phyloP scores from a whole-genome alignment of 2,113 vertebrate species.

The Albula goreensis region DNA sequence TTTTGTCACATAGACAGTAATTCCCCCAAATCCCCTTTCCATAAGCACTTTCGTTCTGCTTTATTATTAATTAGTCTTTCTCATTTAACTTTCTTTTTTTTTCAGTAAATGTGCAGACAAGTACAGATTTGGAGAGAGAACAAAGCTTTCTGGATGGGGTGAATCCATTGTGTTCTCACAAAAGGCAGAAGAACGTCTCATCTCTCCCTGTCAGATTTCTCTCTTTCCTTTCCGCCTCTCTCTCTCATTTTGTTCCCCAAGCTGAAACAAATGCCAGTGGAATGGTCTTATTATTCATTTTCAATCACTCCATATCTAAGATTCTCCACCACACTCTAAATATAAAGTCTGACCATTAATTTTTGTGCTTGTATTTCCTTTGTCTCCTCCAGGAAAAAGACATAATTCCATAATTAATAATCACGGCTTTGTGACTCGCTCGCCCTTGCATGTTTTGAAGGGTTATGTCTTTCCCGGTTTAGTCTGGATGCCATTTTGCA shows the following conservation, averaged over 20 bases:
- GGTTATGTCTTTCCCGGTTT: background rate
- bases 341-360: slow-evolving; percentile 45
- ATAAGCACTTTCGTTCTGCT: slow-evolving; percentile 42
- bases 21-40: slow-evolving; percentile 45
- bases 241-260: slow-evolving; percentile 55
- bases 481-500: background rate
- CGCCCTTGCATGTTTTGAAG: background rate
- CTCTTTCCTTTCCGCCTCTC: slow-evolving; percentile 50
- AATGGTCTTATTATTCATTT: slow-evolving; percentile 28
- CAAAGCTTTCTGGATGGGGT: slow-evolving; percentile 53
- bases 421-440: background rate
- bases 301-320: slow-evolving; percentile 33
- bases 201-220: slow-evolving; percentile 48
- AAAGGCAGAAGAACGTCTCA: slow-evolving; percentile 48
- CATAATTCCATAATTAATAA: slow-evolving; percentile 38
- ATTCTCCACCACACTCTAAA: slow-evolving; percentile 45
- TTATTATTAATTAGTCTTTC: slow-evolving; percentile 56
- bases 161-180: slow-evolving; percentile 46
- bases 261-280: slow-evolving; percentile 48
- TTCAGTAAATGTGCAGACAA: slow-evolving; percentile 35
- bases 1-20: slow-evolving; percentile 23
- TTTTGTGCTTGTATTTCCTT: slow-evolving; percentile 26
- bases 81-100: slow-evolving; percentile 32
- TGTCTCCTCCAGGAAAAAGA: slow-evolving; percentile 36
- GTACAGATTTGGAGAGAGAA: slow-evolving; percentile 37